Percentiles rank a stretch among this genome's conserved stretches.
These are phyloP conservation scores for Thymallus thymallus DNA, from an alignment of 2,113 vertebrate genomes.

Conservation along the genomic window DNA sequence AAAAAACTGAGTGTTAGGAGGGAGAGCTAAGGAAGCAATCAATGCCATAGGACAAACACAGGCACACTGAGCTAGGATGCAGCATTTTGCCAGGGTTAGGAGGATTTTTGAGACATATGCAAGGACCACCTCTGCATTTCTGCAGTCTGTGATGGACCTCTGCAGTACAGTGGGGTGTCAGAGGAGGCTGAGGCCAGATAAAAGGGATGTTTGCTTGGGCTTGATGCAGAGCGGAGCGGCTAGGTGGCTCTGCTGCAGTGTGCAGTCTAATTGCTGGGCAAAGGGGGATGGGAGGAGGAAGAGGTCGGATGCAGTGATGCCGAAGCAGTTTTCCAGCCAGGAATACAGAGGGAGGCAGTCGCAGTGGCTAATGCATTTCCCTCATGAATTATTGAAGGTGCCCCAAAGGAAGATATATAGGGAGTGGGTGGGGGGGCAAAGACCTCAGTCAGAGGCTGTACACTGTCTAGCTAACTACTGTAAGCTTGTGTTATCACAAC, in stretches of 20 bases:
- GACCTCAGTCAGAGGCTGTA: neutral
- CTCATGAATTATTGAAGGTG: conserved; percentile 63
- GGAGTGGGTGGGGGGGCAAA: conserved; percentile 22
- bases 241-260: conserved; percentile 65
- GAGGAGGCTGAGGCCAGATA: conserved; percentile 30
- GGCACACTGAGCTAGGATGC: conserved; percentile 32
- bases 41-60: conserved; percentile 52
- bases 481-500: neutral
- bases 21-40: conserved; percentile 36
- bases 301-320: conserved; percentile 59
- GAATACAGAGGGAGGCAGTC: conserved; percentile 36
- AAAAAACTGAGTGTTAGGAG: conserved; percentile 4
- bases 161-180: conserved; percentile 26
- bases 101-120: neutral
- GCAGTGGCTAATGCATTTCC: conserved; percentile 51
- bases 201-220: conserved; percentile 43
- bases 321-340: conserved; percentile 52
- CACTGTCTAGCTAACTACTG: neutral
- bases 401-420: conserved; percentile 30
- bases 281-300: conserved; percentile 28
- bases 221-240: conserved; percentile 48
- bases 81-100: conserved; percentile 22
- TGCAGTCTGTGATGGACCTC: neutral
- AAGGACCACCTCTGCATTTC: conserved; percentile 4
- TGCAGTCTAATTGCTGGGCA: conserved; percentile 61